These are phyloP conservation scores for Clepsis dumicolana DNA, from an alignment of 2,888 invertebrate genomes.

Conservation along the genomic window DNA sequence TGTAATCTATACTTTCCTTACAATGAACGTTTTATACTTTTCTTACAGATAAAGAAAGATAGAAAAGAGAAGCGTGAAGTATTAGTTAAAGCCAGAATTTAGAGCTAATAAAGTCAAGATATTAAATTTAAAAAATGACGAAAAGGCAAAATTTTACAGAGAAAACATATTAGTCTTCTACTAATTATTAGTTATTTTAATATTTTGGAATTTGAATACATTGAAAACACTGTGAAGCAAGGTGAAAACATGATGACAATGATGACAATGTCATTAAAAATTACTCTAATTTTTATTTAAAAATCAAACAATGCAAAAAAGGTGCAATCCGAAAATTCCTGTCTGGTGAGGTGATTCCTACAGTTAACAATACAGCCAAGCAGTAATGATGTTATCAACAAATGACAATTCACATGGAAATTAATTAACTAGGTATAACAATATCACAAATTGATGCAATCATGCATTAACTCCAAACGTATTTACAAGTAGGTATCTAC, in stretches of 20 bases:
- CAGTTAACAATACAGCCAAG: slow-evolving; percentile 36
- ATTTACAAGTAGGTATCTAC: slow-evolving; percentile 1
- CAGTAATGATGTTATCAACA: slow-evolving; percentile 37
- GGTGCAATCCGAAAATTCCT: slow-evolving; percentile 23
- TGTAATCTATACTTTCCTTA: not conserved
- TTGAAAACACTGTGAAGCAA: not conserved
- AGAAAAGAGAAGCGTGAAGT: not conserved
- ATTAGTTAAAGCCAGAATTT: not conserved
- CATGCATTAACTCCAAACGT: slow-evolving; percentile 30
- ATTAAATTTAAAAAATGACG: not conserved
- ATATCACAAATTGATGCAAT: slow-evolving; percentile 40
- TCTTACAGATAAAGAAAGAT: not conserved
- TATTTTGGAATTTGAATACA: not conserved
- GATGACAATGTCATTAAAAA: not conserved
- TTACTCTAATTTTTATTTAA: not conserved
- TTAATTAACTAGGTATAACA: slow-evolving; percentile 21
- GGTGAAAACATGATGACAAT: not conserved
- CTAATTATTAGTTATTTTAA: slow-evolving; percentile 33
- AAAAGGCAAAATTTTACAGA: not conserved
- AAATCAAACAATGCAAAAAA: slow-evolving; percentile 18
- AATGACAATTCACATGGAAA: slow-evolving; percentile 27
- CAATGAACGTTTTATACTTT: not conserved
- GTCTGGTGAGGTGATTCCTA: slow-evolving; percentile 15
- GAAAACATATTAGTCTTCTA: not conserved
- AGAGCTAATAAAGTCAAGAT: not conserved